These are phyloP conservation scores for Macheiramphus alcinus DNA, from an alignment of 2,113 vertebrate species.

Conservation along the genomic window DNA sequence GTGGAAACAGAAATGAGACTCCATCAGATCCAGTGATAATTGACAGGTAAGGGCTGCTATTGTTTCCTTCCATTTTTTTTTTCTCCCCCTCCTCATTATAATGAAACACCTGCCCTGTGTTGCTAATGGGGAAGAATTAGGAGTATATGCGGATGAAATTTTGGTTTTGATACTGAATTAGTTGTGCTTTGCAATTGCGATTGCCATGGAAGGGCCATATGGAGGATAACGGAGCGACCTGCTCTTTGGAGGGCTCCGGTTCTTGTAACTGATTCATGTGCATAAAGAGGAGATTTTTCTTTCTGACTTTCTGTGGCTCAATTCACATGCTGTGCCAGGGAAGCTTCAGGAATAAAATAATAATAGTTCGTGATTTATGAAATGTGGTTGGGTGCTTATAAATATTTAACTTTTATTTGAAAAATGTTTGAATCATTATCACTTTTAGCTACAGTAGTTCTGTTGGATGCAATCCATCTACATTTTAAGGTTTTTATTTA, in stretches of 20 bases:
- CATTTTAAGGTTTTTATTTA: slow-evolving; percentile 81
- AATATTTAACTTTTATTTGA: slow-evolving; percentile 88
- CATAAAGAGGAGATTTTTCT: slow-evolving; percentile 69
- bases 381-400: slow-evolving; percentile 83
- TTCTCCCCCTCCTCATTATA: slow-evolving; percentile 63
- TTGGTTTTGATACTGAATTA: slow-evolving; percentile 64
- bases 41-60: slow-evolving; percentile 94
- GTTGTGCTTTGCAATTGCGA: slow-evolving; percentile 42
- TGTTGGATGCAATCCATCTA: slow-evolving; percentile 80
- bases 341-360: slow-evolving; percentile 83
- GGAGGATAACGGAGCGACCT: slow-evolving; percentile 59
- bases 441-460: slow-evolving; percentile 83
- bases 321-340: slow-evolving; percentile 72
- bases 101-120: slow-evolving; percentile 76
- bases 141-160: slow-evolving; percentile 60
- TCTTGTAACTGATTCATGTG: slow-evolving; percentile 74
- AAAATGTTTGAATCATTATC: slow-evolving; percentile 86
- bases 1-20: slow-evolving; percentile 99
- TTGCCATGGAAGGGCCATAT: slow-evolving; percentile 62
- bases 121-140: slow-evolving; percentile 66
- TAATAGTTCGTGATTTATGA: slow-evolving; percentile 85
- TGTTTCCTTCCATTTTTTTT: slow-evolving; percentile 66
- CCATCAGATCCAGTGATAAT: slow-evolving; percentile 99
- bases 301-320: slow-evolving; percentile 72
- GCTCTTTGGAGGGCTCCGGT: slow-evolving; percentile 64